Evolutionary conservation across 2,113 vertebrate species (phyloP).

Genomic region (Cranoglanis bouderius): DNA sequence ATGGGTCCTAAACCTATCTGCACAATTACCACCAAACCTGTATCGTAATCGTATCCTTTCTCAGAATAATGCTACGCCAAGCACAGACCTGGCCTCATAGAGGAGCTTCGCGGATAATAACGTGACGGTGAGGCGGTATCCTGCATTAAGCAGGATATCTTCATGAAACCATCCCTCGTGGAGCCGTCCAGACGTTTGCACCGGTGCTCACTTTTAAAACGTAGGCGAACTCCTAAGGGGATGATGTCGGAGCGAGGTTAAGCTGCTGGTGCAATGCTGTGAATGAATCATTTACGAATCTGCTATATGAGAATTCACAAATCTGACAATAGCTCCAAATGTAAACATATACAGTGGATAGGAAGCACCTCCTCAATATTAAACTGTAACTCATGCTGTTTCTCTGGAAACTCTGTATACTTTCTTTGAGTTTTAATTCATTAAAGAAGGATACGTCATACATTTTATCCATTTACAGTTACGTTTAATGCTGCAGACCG

Average conservation of each 20-base stretch:
- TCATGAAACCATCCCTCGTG: conserved; percentile 9
- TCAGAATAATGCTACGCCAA: conserved; percentile 38
- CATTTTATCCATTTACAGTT: background rate
- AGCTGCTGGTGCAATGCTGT: background rate
- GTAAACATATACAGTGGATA: background rate
- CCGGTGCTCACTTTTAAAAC: background rate
- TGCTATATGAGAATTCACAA: background rate
- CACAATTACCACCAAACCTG: conserved; percentile 63
- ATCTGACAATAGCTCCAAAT: background rate
- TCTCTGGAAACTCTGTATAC: background rate
- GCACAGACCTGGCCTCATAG: background rate
- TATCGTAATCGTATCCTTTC: conserved; percentile 48
- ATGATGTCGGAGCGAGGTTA: background rate
- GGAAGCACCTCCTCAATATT: background rate
- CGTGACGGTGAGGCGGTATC: background rate
- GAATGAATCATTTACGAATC: background rate
- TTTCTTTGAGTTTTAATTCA: background rate
- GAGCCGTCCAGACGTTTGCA: conserved; percentile 5
- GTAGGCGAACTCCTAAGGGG: background rate
- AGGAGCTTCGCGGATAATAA: conserved; percentile 40
- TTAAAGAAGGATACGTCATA: too few species aligned
- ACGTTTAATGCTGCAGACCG: background rate
- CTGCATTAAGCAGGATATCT: conserved; percentile 41
- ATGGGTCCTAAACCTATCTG: conserved; percentile 64
- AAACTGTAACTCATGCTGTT: background rate